These are phyloP conservation scores for Menidia beryllina DNA, from an alignment of 2,113 vertebrate genomes.

Conservation along the genomic window DNA sequence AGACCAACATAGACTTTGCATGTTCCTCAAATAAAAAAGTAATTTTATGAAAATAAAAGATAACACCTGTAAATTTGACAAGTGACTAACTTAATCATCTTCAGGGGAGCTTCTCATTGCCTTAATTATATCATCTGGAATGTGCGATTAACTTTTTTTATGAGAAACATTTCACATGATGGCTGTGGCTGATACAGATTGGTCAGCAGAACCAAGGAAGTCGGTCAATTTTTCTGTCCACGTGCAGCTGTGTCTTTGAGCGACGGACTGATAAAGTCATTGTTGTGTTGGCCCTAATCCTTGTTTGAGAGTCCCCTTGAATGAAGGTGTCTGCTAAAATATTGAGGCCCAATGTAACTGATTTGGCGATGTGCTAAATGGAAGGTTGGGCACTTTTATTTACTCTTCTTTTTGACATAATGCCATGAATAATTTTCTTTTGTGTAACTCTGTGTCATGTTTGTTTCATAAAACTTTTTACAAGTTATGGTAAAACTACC, in stretches of 20 bases:
- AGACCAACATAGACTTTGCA: too few relatives aligned
- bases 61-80: too few relatives aligned
- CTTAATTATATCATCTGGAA: background rate
- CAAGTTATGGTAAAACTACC: background rate
- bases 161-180: background rate
- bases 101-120: background rate
- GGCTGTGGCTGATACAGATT: background rate
- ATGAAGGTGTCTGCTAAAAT: background rate
- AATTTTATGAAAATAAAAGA: too few relatives aligned
- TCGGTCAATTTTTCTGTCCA: too few relatives aligned
- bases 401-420: background rate
- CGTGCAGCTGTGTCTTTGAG: too few relatives aligned
- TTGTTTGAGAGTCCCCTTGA: background rate
- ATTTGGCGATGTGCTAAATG: background rate
- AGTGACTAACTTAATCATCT: too few relatives aligned
- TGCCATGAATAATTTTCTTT: background rate
- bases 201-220: too few relatives aligned
- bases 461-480: background rate
- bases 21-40: too few relatives aligned
- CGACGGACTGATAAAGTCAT: background rate
- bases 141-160: too few relatives aligned
- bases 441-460: background rate
- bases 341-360: too few relatives aligned
- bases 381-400: background rate
- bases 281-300: background rate